Evolutionary conservation across 2,888 invertebrate species (phyloP).

Genomic region (Lasius fuliginosus): DNA sequence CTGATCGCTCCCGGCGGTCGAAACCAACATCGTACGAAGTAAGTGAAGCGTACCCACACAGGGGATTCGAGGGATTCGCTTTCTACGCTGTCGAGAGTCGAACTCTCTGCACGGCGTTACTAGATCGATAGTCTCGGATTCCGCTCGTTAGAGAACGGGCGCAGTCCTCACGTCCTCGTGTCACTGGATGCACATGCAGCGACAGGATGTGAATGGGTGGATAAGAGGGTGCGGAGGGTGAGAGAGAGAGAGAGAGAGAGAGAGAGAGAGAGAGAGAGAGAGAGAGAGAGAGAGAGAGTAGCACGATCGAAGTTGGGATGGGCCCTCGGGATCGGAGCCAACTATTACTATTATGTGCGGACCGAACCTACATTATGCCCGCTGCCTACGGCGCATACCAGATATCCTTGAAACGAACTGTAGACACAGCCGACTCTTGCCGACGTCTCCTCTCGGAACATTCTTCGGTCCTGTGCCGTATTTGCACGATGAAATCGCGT

Average conservation of each 20-base stretch:
- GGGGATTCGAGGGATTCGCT: constrained; percentile 41
- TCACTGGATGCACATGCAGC: constrained; percentile 67
- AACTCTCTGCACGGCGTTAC: constrained; percentile 45
- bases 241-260: constrained; percentile 42
- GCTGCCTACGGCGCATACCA: constrained; percentile 73
- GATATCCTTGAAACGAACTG: constrained; percentile 78
- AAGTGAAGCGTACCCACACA: constrained; percentile 31
- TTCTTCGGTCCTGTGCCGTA: constrained; percentile 49
- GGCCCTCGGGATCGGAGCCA: constrained; percentile 78
- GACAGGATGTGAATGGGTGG: constrained; percentile 12
- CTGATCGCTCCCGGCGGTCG: constrained; percentile 47
- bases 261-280: constrained; percentile 24
- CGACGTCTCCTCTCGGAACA: constrained; percentile 69
- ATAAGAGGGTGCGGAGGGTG: constrained; percentile 12
- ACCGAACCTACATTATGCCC: constrained; percentile 76
- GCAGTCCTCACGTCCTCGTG: constrained; percentile 61
- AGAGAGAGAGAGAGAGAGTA: constrained; percentile 50
- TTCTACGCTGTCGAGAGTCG: constrained; percentile 27
- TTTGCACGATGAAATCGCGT: constrained; percentile 69
- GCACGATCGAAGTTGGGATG: constrained; percentile 68
- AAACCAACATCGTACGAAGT: constrained; percentile 48
- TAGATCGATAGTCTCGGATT: constrained; percentile 75
- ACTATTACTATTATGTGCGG: constrained; percentile 80
- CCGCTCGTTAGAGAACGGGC: constrained; percentile 69
- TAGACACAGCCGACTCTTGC: constrained; percentile 62